Percentiles rank a stretch among this genome's conserved stretches.
phyloP scores from a whole-genome alignment of 2,888 invertebrate genomes.

The Eupithecia insigniata region DNA sequence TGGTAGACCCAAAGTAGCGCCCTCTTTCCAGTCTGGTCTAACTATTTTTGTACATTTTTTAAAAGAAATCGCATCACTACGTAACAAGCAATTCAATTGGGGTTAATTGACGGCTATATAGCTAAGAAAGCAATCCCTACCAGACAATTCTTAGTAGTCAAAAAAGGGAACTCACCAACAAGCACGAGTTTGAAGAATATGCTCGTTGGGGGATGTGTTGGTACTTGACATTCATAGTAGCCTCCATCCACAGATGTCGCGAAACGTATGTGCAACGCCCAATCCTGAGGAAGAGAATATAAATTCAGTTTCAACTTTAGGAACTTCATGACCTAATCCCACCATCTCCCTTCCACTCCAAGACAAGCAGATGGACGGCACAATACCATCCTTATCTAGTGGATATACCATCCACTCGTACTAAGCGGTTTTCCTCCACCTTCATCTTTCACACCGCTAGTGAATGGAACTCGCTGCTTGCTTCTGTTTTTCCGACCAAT shows the following conservation, averaged over 20 bases:
- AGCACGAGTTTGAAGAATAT: slow-evolving; percentile 86
- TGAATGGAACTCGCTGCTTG: no score
- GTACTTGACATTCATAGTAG: slow-evolving; percentile 87
- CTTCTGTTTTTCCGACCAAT: no score
- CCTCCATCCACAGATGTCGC: slow-evolving; percentile 86
- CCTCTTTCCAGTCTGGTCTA: neutral
- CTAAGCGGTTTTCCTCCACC: no score
- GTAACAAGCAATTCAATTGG: neutral
- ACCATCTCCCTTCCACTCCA: no score
- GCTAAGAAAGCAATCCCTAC: neutral
- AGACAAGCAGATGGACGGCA: no score
- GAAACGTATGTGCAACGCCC: slow-evolving; percentile 87
- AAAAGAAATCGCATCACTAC: neutral
- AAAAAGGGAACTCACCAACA: slow-evolving; percentile 82
- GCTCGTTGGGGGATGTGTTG: slow-evolving; percentile 87
- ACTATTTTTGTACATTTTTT: neutral
- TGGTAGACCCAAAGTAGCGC: neutral
- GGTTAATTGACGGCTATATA: neutral
- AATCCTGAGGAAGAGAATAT: slow-evolving; percentile 76
- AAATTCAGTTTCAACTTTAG: neutral
- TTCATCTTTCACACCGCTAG: no score
- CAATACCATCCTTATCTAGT: no score
- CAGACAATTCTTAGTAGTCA: neutral
- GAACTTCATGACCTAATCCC: no score
- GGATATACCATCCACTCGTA: no score